Base-by-base conservation (phyloP, 1,140 invertebrate genomes). In the Nasonia longicornis region DNA sequence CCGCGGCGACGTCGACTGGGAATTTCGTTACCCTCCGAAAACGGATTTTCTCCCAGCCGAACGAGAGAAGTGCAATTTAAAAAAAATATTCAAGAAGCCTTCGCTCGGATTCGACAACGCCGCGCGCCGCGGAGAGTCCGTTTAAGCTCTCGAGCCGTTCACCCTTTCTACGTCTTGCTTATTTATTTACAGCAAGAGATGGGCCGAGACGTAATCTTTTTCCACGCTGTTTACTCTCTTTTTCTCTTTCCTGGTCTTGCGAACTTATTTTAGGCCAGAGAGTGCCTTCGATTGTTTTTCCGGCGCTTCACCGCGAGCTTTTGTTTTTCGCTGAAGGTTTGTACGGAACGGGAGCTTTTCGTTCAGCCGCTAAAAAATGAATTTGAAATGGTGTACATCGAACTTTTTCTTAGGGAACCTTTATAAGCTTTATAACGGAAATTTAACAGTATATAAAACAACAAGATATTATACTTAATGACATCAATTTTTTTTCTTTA, bases 1-100 rank as follows among this genome's bases (percentile, higher is more conserved):
- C n/a, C 45, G 71, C n/a, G 64, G 64, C 64, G 26, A 67, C n/a
- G 58, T 58, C 52, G 20, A 58, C 58, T 48, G 8, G 73, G 79
- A 81, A 81, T 81, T 81, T 81, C 72, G 72, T 81, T 81, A 81
- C 73, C 42, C 42, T 70, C 26, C 73, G 73, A 81, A 81, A 81
- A 76, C 79, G 73, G 74, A 81, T 81, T 81, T 81, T 26, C 72
- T 66, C 70, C 48, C 31, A 69, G 31, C 52, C 45, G 74, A 81
- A 67, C 52, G 6, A 81, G 74, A 26, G 11, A 76, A 76, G 79
- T 81, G 73, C 73, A 81, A 81, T 81, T 76, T 81, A 76, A 81
- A 58, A 81, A 81, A 76, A 42, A 81, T 81, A 81, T 81, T 67
- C 80, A 64, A 14, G 42, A 11, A 20, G 16, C 48, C 35, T 14